Evolutionary conservation across 2,888 invertebrate species (phyloP).

Genomic region (Dryobotodes eremita): DNA sequence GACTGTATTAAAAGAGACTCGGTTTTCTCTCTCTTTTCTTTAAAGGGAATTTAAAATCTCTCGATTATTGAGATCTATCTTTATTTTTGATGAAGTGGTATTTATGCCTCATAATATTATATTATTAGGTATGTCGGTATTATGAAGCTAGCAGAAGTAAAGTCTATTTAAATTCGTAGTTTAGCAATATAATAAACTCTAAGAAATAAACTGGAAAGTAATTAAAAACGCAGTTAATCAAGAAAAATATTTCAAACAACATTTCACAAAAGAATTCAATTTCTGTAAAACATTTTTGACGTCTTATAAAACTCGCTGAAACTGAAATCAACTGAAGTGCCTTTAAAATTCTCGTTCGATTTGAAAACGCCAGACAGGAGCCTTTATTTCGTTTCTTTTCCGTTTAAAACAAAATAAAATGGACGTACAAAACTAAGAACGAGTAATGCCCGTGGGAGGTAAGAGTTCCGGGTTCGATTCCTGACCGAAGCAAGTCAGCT

Average conservation of each 20-base stretch:
- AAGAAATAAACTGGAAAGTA: background rate
- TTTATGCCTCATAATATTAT: background rate
- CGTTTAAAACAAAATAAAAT: constrained; percentile 69
- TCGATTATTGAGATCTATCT: too few relatives aligned
- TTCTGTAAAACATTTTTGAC: constrained; percentile 16
- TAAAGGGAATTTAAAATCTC: too few relatives aligned
- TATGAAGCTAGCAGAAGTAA: background rate
- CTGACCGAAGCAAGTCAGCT: constrained; percentile 70
- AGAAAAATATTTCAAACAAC: constrained; percentile 17
- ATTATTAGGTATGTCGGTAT: background rate
- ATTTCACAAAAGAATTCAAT: constrained; percentile 27
- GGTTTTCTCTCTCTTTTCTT: background rate
- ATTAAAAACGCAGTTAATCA: constrained; percentile 14
- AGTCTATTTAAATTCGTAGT: background rate
- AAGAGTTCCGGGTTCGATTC: constrained; percentile 70
- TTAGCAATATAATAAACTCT: background rate
- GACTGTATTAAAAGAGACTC: background rate
- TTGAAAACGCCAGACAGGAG: constrained; percentile 38
- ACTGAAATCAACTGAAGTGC: constrained; percentile 33
- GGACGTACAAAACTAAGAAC: constrained; percentile 61
- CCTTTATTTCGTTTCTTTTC: constrained; percentile 59
- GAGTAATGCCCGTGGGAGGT: constrained; percentile 67
- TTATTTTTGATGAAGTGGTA: background rate
- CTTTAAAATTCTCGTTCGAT: constrained; percentile 39
- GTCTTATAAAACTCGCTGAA: constrained; percentile 23